phyloP scores from a whole-genome alignment of 2,797 vertebrate genomes.

The Rhinatrema bivittatum region DNA sequence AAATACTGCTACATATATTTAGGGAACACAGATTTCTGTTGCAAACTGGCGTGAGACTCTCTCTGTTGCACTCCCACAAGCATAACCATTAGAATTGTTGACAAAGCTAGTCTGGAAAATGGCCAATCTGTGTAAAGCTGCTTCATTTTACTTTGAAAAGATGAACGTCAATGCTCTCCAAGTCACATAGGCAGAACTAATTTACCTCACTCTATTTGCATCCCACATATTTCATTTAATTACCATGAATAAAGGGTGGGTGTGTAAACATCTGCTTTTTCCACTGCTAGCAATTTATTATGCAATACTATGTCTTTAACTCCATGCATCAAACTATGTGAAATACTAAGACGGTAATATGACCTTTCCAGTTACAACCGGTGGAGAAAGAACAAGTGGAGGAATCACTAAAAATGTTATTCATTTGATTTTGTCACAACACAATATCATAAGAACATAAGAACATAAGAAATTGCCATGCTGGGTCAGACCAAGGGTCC shows the following conservation, averaged over 20 bases:
- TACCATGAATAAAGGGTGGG: constrained; percentile 7
- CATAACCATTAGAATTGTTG: not conserved
- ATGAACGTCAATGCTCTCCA: constrained; percentile 5
- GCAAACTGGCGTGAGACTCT: not conserved
- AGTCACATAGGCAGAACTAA: constrained; percentile 23
- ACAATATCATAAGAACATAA: no score
- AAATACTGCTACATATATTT: not conserved
- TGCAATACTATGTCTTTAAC: constrained; percentile 21
- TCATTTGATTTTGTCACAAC: no score
- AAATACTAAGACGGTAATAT: constrained; percentile 28
- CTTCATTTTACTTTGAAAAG: constrained; percentile 3
- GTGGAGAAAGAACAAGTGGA: constrained; percentile 5
- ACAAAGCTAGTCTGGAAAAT: constrained; percentile 12
- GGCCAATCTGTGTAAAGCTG: constrained; percentile 6
- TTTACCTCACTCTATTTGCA: constrained; percentile 2
- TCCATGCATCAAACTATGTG: not conserved
- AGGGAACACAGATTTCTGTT: not conserved
- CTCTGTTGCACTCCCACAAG: constrained; percentile 1
- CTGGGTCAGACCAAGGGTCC: no score
- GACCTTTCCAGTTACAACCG: constrained; percentile 6
- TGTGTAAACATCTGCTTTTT: constrained; percentile 22
- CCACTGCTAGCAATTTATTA: constrained; percentile 5
- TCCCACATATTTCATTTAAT: constrained; percentile 14
- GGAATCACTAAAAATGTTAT: no score
- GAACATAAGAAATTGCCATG: no score